Evolutionary conservation across 2,113 vertebrate species (phyloP).

Genomic region (Corythornis cristatus): DNA sequence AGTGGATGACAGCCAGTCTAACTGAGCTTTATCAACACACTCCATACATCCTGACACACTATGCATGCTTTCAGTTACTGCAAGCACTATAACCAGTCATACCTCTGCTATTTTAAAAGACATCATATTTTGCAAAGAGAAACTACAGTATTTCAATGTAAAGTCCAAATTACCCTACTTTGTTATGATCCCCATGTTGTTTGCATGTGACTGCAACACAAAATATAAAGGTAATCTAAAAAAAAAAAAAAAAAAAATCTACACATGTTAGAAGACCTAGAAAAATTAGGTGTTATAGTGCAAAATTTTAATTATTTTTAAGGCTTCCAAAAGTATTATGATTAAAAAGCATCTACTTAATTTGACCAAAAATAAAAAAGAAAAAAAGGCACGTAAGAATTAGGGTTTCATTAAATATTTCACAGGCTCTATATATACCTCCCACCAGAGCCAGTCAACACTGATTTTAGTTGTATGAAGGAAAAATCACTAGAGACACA

Average conservation of each 20-base stretch:
- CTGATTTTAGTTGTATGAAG: not conserved
- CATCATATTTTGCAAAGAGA: not conserved
- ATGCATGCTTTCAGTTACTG: not conserved
- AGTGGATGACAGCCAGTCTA: constrained; percentile 58
- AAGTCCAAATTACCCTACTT: not conserved
- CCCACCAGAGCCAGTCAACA: not conserved
- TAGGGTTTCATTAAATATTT: not conserved
- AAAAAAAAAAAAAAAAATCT: not conserved
- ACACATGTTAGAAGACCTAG: not conserved
- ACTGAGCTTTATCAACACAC: constrained; percentile 38
- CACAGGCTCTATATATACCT: not conserved
- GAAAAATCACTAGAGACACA: not conserved
- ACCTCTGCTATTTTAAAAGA: not conserved
- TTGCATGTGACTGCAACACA: not conserved
- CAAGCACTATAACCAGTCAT: not conserved
- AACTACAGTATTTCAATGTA: not conserved
- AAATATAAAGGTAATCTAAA: not conserved
- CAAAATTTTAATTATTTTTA: not conserved
- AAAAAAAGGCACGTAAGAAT: not conserved
- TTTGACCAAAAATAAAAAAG: not conserved
- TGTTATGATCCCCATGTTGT: not conserved
- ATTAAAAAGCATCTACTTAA: not conserved
- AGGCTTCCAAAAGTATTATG: not conserved
- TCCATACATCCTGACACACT: constrained; percentile 31
- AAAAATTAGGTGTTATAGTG: not conserved